A percentile compares a stretch with the other conserved stretches of the same genome.
Evolutionary conservation across 2,888 invertebrate species (phyloP).

Genomic region (Petrophora chlorosata): DNA sequence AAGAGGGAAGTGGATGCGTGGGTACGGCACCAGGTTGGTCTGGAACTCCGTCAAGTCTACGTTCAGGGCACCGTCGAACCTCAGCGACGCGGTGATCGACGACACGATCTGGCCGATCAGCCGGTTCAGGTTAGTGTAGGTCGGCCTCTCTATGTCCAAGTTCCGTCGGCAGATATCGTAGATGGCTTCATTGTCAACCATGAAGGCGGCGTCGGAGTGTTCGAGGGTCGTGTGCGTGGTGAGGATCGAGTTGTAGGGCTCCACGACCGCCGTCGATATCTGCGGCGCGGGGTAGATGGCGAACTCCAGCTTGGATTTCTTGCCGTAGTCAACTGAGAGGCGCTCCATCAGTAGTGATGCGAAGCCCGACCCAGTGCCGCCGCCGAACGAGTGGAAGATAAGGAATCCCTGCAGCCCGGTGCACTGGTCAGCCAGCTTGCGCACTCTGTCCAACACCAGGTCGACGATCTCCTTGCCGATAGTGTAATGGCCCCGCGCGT

Average conservation of each 20-base stretch:
- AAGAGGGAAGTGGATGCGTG: conserved; percentile 96
- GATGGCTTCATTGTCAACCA: conserved; percentile 96
- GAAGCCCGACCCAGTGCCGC: conserved; percentile 97
- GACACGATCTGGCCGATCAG: conserved; percentile 97
- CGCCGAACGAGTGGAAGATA: conserved; percentile 97
- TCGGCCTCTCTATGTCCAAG: conserved; percentile 96
- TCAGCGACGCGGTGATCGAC: conserved; percentile 94
- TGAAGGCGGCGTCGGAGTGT: conserved; percentile 97
- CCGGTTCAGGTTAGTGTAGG: conserved; percentile 97
- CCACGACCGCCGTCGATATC: conserved; percentile 94
- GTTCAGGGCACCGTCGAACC: conserved; percentile 96
- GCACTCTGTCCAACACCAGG: conserved; percentile 92
- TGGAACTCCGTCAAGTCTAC: conserved; percentile 97
- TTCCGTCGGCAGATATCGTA: conserved; percentile 96
- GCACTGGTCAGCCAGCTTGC: conserved; percentile 94
- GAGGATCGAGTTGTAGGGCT: conserved; percentile 97
- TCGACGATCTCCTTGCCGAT: conserved; percentile 97
- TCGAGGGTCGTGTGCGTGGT: conserved; percentile 97
- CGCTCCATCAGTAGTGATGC: conserved; percentile 97
- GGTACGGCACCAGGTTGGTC: conserved; percentile 96
- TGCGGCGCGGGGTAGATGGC: conserved; percentile 98
- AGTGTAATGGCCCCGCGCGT: conserved; percentile 98
- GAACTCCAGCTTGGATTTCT: conserved; percentile 97
- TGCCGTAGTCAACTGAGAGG: conserved; percentile 96
- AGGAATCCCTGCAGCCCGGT: conserved; percentile 96